A percentile compares a stretch with the other conserved stretches of the same genome.
These are phyloP conservation scores for Chionis minor DNA, from an alignment of 2,113 vertebrate genomes.

Conservation along the genomic window DNA sequence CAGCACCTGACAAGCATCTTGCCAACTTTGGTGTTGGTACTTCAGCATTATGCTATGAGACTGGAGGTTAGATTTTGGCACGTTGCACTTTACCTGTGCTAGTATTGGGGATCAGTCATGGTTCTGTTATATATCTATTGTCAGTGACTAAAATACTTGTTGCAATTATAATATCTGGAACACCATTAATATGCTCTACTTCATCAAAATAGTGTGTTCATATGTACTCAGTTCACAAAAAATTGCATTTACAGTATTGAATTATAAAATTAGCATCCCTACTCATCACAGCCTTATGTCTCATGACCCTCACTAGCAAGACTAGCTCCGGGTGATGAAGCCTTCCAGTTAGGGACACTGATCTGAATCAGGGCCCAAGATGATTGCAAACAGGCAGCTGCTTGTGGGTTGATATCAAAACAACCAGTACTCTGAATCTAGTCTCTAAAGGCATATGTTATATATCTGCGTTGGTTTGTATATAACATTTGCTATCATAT, in stretches of 20 bases:
- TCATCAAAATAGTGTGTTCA: not conserved
- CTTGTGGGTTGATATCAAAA: not conserved
- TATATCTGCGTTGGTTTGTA: not conserved
- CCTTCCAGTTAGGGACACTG: not conserved
- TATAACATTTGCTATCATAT: not conserved
- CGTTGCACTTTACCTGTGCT: not conserved
- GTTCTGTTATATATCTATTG: not conserved
- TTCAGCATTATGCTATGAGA: not conserved
- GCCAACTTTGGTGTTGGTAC: not conserved
- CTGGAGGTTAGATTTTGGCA: not conserved
- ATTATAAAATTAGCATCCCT: not conserved
- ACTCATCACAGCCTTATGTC: not conserved
- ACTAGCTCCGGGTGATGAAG: not conserved
- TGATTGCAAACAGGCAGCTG: not conserved
- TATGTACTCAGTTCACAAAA: not conserved
- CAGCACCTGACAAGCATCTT: not conserved
- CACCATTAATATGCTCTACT: not conserved
- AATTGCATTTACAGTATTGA: not conserved
- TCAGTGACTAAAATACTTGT: not conserved
- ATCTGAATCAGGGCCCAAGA: not conserved
- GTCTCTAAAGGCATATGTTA: not conserved
- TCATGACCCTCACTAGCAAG: not conserved
- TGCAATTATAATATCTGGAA: not conserved
- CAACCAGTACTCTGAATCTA: not conserved
- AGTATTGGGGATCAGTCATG: not conserved